Evolutionary conservation across 2,113 vertebrate genomes (phyloP).

Genomic region (Hirundichthys speculiger): DNA sequence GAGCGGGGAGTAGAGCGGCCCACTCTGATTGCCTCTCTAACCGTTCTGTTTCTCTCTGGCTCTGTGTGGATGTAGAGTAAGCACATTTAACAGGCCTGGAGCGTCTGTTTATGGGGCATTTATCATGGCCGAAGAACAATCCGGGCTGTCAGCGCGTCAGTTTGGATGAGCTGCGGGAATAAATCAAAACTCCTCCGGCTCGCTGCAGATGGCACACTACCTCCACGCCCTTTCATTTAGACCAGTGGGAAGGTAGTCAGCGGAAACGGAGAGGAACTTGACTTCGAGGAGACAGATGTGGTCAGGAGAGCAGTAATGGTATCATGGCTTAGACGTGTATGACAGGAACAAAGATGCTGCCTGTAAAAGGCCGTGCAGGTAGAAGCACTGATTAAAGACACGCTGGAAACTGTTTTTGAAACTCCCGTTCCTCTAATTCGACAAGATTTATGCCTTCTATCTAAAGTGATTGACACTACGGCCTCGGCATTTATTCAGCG

Average conservation of each 20-base stretch:
- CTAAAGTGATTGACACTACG: no score
- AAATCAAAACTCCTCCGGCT: slow-evolving; percentile 68
- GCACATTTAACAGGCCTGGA: slow-evolving; percentile 54
- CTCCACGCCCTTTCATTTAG: slow-evolving; percentile 47
- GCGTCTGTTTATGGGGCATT: slow-evolving; percentile 69
- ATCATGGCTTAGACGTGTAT: no score
- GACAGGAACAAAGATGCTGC: no score
- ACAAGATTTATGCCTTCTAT: no score
- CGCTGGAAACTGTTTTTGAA: no score
- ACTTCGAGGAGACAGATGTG: neutral
- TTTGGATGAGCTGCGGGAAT: slow-evolving; percentile 61
- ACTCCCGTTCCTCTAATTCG: no score
- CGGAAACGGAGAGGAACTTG: neutral
- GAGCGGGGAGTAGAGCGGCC: slow-evolving; percentile 25
- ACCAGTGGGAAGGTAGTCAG: slow-evolving; percentile 11
- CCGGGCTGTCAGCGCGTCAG: slow-evolving; percentile 56
- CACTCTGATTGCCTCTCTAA: slow-evolving; percentile 32
- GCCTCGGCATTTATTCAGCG: no score
- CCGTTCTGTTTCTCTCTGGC: slow-evolving; percentile 17
- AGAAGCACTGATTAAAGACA: no score
- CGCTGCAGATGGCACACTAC: slow-evolving; percentile 49
- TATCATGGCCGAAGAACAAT: slow-evolving; percentile 72
- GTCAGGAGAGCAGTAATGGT: no score
- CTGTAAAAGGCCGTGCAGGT: no score
- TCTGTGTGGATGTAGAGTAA: slow-evolving; percentile 41